Conservation (phyloP, 2,888 invertebrate genomes). For the Brachylomia viminalis region DNA sequence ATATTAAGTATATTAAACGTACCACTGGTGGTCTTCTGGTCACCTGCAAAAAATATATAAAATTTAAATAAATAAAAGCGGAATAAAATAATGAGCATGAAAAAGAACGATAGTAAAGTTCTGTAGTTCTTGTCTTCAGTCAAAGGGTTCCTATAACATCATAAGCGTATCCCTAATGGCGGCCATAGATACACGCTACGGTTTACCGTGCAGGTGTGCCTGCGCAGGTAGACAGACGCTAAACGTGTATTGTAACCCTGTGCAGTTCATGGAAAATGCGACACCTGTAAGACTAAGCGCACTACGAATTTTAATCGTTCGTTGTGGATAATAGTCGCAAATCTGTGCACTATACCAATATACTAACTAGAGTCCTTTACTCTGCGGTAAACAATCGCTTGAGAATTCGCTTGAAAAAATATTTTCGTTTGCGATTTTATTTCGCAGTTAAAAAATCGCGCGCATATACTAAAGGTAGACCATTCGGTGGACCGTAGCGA, state of each 20-base stretch:
- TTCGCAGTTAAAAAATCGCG: too few relatives aligned
- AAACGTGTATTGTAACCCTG: neutral
- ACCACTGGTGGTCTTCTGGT: constrained; percentile 74
- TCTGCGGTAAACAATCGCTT: too few relatives aligned
- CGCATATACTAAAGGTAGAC: neutral
- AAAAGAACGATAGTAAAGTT: neutral
- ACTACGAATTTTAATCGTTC: too few relatives aligned
- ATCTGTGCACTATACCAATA: too few relatives aligned
- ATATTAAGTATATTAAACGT: too few relatives aligned
- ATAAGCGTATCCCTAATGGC: neutral
- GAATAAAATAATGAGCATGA: neutral
- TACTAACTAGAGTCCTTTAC: too few relatives aligned
- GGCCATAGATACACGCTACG: too few relatives aligned
- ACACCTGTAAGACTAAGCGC: too few relatives aligned
- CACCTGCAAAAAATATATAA: constrained; percentile 72
- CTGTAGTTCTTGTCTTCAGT: too few relatives aligned
- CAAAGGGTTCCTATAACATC: neutral
- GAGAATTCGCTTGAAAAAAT: too few relatives aligned
- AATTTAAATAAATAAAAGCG: constrained; percentile 35
- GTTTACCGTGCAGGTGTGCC: neutral
- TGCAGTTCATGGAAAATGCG: neutral
- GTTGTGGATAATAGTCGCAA: too few relatives aligned
- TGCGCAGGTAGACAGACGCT: neutral
- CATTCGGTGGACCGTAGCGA: neutral
- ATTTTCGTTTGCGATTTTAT: too few relatives aligned